phyloP scores from a whole-genome alignment of 2,888 invertebrate genomes.

The Pristionchus fissidentatus region DNA sequence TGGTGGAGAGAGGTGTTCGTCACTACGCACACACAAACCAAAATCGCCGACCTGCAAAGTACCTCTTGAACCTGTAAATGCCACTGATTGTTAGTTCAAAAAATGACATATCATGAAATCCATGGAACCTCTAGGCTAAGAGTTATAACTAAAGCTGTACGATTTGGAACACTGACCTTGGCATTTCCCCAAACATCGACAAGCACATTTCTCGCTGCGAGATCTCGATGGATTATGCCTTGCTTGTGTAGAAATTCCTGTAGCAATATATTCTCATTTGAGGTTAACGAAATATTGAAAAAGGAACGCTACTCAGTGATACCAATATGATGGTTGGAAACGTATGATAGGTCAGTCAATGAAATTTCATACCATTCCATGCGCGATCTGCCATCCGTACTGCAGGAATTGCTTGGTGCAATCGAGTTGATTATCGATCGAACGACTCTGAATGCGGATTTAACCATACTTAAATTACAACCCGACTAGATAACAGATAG shows the following conservation, averaged over 20 bases:
- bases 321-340: no score
- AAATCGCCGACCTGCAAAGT: slow-evolving; percentile 69
- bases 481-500: neutral
- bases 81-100: no score
- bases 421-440: slow-evolving; percentile 68
- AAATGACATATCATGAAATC: neutral
- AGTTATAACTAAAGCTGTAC: neutral
- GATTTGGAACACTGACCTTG: slow-evolving; percentile 56
- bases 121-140: neutral
- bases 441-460: slow-evolving; percentile 58
- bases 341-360: neutral
- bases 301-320: no score
- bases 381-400: slow-evolving; percentile 72
- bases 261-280: neutral
- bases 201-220: slow-evolving; percentile 71
- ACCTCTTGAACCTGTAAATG: no score
- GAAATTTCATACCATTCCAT: slow-evolving; percentile 67
- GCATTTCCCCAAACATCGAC: slow-evolving; percentile 68
- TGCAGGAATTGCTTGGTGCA: slow-evolving; percentile 70
- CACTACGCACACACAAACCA: slow-evolving; percentile 64
- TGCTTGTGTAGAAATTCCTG: slow-evolving; percentile 52
- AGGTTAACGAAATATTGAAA: no score
- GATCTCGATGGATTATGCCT: slow-evolving; percentile 67
- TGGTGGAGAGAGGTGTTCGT: slow-evolving; percentile 32
- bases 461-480: neutral